Evolutionary conservation across 2,888 invertebrate genomes (phyloP).

Genomic region (Parnassius apollo): DNA sequence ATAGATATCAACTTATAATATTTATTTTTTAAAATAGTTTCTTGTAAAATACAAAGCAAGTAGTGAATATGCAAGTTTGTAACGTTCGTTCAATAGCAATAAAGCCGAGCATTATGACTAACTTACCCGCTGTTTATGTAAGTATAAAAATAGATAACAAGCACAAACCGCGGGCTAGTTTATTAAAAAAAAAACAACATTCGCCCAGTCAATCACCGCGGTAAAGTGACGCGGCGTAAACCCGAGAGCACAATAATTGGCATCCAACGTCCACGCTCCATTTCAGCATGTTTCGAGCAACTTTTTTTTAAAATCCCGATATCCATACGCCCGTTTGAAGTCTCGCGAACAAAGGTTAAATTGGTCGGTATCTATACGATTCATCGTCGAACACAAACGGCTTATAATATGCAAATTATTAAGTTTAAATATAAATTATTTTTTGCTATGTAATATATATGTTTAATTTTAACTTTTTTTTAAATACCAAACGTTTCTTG

Average conservation of each 20-base stretch:
- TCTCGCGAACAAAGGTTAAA: constrained; percentile 21
- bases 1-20: too few species aligned
- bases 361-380: constrained; percentile 22
- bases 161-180: constrained; percentile 14
- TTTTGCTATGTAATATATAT: neutral
- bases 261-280: constrained; percentile 49
- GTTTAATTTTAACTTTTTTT: neutral
- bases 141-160: constrained; percentile 16
- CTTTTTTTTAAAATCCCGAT: constrained; percentile 23
- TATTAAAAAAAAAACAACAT: constrained; percentile 19
- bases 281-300: constrained; percentile 30
- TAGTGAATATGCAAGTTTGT: too few species aligned
- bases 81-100: too few species aligned
- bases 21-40: too few species aligned
- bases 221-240: constrained; percentile 29
- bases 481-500: too few species aligned
- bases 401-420: constrained; percentile 18
- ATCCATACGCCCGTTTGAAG: constrained; percentile 24
- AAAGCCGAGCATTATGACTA: too few species aligned
- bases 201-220: constrained; percentile 26
- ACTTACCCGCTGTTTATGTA: constrained; percentile 14
- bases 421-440: constrained; percentile 9
- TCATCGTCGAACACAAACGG: constrained; percentile 7
- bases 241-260: constrained; percentile 63
- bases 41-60: too few species aligned